Conservation (phyloP, 2,888 invertebrate genomes). For the Brachypterus glaber region DNA sequence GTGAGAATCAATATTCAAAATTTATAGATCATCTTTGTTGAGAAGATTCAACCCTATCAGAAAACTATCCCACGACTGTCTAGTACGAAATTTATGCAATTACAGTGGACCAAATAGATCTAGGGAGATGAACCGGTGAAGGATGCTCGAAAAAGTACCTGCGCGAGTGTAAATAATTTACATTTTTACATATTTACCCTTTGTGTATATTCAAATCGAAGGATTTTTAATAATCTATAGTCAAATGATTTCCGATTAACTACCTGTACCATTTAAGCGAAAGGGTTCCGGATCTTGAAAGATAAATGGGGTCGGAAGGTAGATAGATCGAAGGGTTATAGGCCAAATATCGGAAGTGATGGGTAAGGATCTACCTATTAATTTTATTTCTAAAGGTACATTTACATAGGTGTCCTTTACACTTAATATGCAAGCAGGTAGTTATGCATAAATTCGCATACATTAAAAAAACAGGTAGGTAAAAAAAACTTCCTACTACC, state of each 20-base stretch:
- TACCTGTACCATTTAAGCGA: constrained; percentile 22
- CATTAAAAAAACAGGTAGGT: constrained; percentile 40
- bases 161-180: constrained; percentile 36
- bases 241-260: constrained; percentile 28
- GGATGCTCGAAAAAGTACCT: constrained; percentile 15
- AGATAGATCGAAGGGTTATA: constrained; percentile 11
- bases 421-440: constrained; percentile 45
- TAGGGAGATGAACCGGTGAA: neutral
- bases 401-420: constrained; percentile 42
- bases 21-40: constrained; percentile 28
- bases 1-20: constrained; percentile 26
- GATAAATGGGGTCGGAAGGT: constrained; percentile 1
- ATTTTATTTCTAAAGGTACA: constrained; percentile 20
- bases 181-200: constrained; percentile 40
- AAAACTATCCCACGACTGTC: constrained; percentile 40
- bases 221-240: constrained; percentile 42
- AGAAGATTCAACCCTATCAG: constrained; percentile 31
- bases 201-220: constrained; percentile 41
- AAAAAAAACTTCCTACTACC: constrained; percentile 36
- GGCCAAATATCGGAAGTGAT: constrained; percentile 15
- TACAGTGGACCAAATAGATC: constrained; percentile 27
- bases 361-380: constrained; percentile 21
- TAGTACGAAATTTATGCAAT: constrained; percentile 33
- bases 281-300: constrained; percentile 21
- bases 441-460: constrained; percentile 42